Base-by-base conservation (phyloP, 2,888 invertebrate species). In the Rotaria magnacalcarata region DNA sequence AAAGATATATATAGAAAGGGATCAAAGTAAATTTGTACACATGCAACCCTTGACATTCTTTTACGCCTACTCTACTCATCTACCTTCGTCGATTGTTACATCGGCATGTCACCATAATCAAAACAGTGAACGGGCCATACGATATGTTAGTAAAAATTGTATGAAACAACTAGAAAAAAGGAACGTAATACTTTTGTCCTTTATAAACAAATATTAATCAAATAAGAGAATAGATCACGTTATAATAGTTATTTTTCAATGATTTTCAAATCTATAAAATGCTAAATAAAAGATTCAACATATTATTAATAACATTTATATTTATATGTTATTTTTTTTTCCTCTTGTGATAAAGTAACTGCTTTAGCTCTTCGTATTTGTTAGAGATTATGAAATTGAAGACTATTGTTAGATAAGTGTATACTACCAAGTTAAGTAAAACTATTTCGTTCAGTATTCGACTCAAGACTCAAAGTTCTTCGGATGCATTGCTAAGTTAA, bases 31-130 rank as follows among this genome's bases (percentile, higher is more conserved):
- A 67, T 34, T 5, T 67, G 67, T 67, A 5, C 19, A 41, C 16
- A 67, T 19, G 27, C 34, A 67, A 67, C 67, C 67, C 67, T 67
- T 67, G 27, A 80, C 80, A n/a, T 47, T 80, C 11, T 47, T 47
- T 16, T 75, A 34, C 50, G 50, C 47, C 43, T 80, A 21, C 80
- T 67, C 80, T 67, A 67, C 67, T 67, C 67, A 67, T 67, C 19
- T 19, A 67, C 19, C 16, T 34, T 41, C 34, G 34, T 4, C 27
- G 67, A 67, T 67, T 16, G 67, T 67, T 67, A 80, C 10, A 47
- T 47, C 24, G 80, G 47, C 43, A 80, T 47, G 47, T 80, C 24
- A n/a, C 47, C 6, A 41, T 19, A 27, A 67, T 67, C 67, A 27
- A 67, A 34, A 67, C 34, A 34, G 19, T 34, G 34, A 67, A 34